Evolutionary conservation across 2,888 invertebrate genomes (phyloP).

Genomic region (Tipula lateralis): DNA sequence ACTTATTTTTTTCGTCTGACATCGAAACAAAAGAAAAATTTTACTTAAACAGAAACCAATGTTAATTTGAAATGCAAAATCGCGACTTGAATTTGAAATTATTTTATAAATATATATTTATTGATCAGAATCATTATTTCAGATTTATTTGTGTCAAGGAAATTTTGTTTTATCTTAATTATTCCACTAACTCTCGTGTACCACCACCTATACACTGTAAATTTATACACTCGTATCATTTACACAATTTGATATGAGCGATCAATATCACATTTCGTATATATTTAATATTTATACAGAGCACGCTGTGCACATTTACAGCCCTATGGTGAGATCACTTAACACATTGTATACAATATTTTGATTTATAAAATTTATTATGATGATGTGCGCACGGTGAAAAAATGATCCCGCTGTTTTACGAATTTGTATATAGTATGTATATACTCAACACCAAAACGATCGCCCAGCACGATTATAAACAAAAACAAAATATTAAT

Average conservation of each 20-base stretch:
- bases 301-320: not conserved
- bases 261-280: not conserved
- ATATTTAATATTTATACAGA: not conserved
- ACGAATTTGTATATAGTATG: not conserved
- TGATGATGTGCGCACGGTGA: not conserved
- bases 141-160: no score
- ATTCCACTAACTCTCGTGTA: no score
- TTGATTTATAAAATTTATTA: not conserved
- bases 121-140: no score
- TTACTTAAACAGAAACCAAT: no score
- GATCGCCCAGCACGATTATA: not conserved
- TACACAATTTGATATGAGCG: not conserved
- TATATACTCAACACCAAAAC: not conserved
- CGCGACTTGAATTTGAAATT: no score
- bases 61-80: no score
- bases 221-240: not conserved
- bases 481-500: not conserved
- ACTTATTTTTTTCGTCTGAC: no score
- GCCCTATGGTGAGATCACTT: slow-evolving; percentile 1
- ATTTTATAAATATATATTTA: no score
- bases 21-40: no score
- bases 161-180: no score
- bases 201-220: no score
- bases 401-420: not conserved
- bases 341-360: not conserved